Percentiles rank a stretch among this genome's conserved stretches.
phyloP scores from a whole-genome alignment of 2,888 invertebrate species.

The Ptychoptera contaminata region DNA sequence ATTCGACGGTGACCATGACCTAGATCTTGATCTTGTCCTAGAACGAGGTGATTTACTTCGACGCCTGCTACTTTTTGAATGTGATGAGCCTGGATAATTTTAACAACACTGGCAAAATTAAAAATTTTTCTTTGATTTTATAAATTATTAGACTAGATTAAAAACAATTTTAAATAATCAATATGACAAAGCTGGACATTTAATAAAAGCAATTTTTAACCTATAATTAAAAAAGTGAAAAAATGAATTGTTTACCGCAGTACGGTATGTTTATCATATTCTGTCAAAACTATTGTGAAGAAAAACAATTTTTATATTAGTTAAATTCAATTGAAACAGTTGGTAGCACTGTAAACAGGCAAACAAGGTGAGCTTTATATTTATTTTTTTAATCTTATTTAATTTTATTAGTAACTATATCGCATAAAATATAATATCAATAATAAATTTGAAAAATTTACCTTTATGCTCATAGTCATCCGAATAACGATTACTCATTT shows the following conservation, averaged over 20 bases:
- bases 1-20: constrained; percentile 9
- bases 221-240: no score
- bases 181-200: neutral
- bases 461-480: constrained; percentile 1
- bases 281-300: no score
- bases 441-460: neutral
- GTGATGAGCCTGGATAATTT: constrained; percentile 4
- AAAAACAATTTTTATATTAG: no score
- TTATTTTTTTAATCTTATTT: no score
- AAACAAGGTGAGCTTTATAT: no score
- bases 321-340: no score
- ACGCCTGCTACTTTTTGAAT: constrained; percentile 1
- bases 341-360: no score
- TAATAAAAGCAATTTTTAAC: no score
- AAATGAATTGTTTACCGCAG: no score
- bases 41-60: constrained; percentile 5
- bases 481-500: constrained; percentile 2
- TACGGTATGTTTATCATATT: no score
- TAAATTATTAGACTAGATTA: constrained; percentile 1
- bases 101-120: constrained; percentile 16
- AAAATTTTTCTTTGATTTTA: constrained; percentile 7
- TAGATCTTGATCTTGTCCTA: constrained; percentile 6
- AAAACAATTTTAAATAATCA: neutral
- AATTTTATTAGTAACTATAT: no score
- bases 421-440: no score